phyloP scores from a whole-genome alignment of 1,140 invertebrate species.

The Drosophila melanogaster region DNA sequence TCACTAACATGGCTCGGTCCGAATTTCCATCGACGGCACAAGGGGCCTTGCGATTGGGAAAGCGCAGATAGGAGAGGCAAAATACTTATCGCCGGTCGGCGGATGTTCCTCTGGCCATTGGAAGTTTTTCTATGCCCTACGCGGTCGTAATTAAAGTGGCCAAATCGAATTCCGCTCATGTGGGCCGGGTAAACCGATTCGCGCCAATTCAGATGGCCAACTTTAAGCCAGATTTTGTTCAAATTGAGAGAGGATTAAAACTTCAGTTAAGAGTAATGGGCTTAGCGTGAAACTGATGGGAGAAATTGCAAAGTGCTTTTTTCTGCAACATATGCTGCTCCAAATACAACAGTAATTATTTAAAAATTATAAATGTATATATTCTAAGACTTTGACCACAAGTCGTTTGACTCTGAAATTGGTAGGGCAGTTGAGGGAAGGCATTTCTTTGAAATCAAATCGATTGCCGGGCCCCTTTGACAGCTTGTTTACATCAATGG shows the following conservation, averaged over 20 bases:
- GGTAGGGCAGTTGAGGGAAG: slow-evolving; percentile 13
- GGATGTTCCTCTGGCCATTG: slow-evolving; percentile 20
- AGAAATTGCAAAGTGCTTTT: no score
- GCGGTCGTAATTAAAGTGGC: slow-evolving; percentile 56
- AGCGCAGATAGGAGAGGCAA: slow-evolving; percentile 28
- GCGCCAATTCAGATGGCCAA: slow-evolving; percentile 27
- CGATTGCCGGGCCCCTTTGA: slow-evolving; percentile 63
- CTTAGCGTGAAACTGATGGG: background rate
- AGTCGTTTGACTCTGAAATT: background rate
- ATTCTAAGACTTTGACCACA: background rate
- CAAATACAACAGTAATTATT: no score
- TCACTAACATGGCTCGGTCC: slow-evolving; percentile 43
- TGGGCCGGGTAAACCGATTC: slow-evolving; percentile 22
- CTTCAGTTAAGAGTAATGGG: background rate
- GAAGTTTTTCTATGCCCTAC: slow-evolving; percentile 49
- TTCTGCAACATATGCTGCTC: no score
- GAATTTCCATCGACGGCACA: slow-evolving; percentile 24
- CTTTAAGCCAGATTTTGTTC: slow-evolving; percentile 26
- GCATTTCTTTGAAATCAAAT: slow-evolving; percentile 59
- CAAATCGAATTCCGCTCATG: slow-evolving; percentile 39
- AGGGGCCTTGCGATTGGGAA: slow-evolving; percentile 12
- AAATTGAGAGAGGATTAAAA: slow-evolving; percentile 36
- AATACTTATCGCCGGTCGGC: slow-evolving; percentile 54
- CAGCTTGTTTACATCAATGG: slow-evolving; percentile 76
- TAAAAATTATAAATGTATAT: background rate